Base-by-base conservation (phyloP, 53 echinoderm and acorn worm species). In the Astropecten irregularis region DNA sequence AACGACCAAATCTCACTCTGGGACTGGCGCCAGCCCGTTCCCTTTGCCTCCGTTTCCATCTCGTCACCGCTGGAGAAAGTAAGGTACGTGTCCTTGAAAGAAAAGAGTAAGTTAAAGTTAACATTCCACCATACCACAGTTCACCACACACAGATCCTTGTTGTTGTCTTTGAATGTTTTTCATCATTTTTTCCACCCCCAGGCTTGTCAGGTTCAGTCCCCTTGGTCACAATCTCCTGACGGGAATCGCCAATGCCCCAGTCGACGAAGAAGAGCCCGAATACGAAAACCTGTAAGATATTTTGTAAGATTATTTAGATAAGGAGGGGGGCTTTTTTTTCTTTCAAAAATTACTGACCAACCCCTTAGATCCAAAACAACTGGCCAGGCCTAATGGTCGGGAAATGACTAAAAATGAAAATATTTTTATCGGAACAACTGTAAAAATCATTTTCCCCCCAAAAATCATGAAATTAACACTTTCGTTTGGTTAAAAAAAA, bases 161-260 rank as follows among this genome's bases (percentile, higher is more conserved):
- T n/a, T n/a, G n/a, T n/a, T n/a, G 53, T 16, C 4, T 27, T 66
- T 34, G 6, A 27, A 31, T 44, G 25, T 39, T 2, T 59, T 76
- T 9, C 46, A 19, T 55, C 42, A 31, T 13, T 71, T 13, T 50
- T 34, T 73, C 28, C 15, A 54, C 36, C 82, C 82, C 1, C 85
- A 99, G 99, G 40, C 68, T 99, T 60, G 87, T 99, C 37, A 85
- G 92, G 62, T 99, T 99, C 76, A 92, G 92, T 73, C 90, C 90
- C 4, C 74, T 85, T 11, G 99, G 99, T 8, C 92, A 99, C 69
- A 90, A 88, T 59, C 86, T 99, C 18, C 73, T 99, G 60, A 99
- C 99, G 26, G 99, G 99, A 29, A 99, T 99, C 48, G 85, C 99
- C 44, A 99, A 99, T 55, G 46, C 88, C 22, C 81, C 66, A 16